phyloP scores from a whole-genome alignment of 1,140 invertebrate genomes.

The Diuraphis noxia region DNA sequence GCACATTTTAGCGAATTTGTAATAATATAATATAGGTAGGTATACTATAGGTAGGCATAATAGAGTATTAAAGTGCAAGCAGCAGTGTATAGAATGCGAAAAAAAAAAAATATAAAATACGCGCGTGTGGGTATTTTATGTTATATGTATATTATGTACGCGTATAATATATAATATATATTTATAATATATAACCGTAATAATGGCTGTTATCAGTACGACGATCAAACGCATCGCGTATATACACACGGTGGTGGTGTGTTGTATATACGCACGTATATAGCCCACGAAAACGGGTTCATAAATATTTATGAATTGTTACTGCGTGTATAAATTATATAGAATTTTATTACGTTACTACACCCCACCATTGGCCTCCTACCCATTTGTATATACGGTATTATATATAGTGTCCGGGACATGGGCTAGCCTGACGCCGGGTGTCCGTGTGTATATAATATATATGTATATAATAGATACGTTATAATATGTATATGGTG shows the following conservation, averaged over 20 bases:
- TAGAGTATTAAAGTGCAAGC: not conserved
- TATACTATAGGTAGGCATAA: not conserved
- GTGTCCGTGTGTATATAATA: not conserved
- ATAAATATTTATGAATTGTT: constrained; percentile 53
- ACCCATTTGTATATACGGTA: not conserved
- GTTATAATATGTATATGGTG: not conserved
- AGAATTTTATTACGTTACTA: constrained; percentile 28
- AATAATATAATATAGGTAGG: not conserved
- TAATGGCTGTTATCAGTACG: constrained; percentile 46
- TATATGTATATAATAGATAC: not conserved
- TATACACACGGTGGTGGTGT: constrained; percentile 13
- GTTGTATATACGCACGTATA: not conserved
- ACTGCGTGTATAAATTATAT: constrained; percentile 53
- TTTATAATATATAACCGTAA: constrained; percentile 23
- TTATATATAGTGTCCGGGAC: constrained; percentile 3
- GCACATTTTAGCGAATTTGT: not conserved
- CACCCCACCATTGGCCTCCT: not conserved
- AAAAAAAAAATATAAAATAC: not conserved
- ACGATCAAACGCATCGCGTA: constrained; percentile 46
- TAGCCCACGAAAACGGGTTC: constrained; percentile 48
- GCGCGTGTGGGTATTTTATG: constrained; percentile 18
- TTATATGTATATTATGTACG: constrained; percentile 10
- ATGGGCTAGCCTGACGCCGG: not conserved
- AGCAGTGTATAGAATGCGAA: not conserved
- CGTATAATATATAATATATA: constrained; percentile 7